Base-by-base conservation (phyloP, 2,113 vertebrate genomes). In the Mirza zaza region DNA sequence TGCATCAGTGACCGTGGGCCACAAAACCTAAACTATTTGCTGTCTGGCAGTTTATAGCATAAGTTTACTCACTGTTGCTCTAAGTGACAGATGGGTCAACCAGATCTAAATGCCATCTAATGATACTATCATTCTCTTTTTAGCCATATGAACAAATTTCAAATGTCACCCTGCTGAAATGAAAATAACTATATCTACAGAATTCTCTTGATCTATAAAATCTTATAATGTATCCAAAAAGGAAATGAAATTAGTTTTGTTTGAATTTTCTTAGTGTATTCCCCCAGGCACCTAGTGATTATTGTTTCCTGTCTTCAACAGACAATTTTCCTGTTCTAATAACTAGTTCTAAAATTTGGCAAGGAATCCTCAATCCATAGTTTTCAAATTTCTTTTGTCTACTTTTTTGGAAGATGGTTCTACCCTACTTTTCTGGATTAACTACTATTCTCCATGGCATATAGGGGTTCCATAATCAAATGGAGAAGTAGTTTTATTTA, bases 101-200 rank as follows among this genome's bases (percentile, higher is more conserved):
- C 57, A 77, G 32, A 14, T n/a, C n/a, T 68, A 93, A 77, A 85
- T 50, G 59, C 8, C 36, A 36, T 7, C 1, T 85, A 52, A 88
- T 61, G 67, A 36, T 29, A 10, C 36, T 65, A 48, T 23, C 27
- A 81, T 82, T 3, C 8, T 9, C 12, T 76, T 87, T 76, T 82
- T 10, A 57, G 25, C 65, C 36, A 39, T 76, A 12, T 25, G 50
- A 71, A 52, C 4, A 8, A 79, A 61, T 68, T 88, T 59, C 75
- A 88, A 86, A 91, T 81, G 39, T 76, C 42, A 27, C 45, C 27
- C 85, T 76, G 13, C 32, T 50, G 55, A 96, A 88, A 97, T 94
- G 18, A 81, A 96, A 76, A 61, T 73, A 82, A 65, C 59, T 18
- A 2, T 42, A 79, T 68, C 45, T 83, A 39, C 12, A 84, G 18